Evolutionary conservation across 2,113 vertebrate genomes (phyloP).

Genomic region (Dendrocopos noguchii): DNA sequence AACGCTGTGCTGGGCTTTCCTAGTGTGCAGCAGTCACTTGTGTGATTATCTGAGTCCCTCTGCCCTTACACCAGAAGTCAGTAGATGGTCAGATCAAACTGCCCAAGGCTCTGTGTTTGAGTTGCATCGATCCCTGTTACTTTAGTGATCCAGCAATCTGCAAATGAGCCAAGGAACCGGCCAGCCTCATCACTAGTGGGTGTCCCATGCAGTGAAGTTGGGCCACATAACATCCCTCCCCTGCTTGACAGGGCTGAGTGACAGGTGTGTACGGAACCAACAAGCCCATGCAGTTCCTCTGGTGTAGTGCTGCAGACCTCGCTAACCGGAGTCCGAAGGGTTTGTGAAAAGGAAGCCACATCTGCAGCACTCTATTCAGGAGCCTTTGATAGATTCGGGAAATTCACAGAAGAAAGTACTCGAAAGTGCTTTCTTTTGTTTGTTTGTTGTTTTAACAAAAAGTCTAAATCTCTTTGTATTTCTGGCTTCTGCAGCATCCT

Average conservation of each 20-base stretch:
- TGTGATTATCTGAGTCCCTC: neutral
- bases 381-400: neutral
- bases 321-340: neutral
- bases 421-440: neutral
- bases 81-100: neutral
- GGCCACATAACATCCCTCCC: fast-evolving
- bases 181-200: neutral
- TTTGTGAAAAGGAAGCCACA: neutral
- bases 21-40: neutral
- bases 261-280: fast-evolving
- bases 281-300: neutral
- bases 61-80: neutral
- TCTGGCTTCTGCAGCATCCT: constrained; percentile 26
- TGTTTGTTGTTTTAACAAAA: neutral
- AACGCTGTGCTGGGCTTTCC: neutral
- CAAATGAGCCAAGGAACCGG: neutral
- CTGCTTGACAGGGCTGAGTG: neutral
- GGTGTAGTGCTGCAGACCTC: neutral
- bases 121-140: neutral
- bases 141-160: neutral
- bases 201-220: fast-evolving
- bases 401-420: neutral
- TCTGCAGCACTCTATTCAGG: neutral
- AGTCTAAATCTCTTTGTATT: neutral
- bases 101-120: neutral